These are phyloP conservation scores for Nesoenas mayeri DNA, from an alignment of 2,113 vertebrate genomes.

Conservation along the genomic window DNA sequence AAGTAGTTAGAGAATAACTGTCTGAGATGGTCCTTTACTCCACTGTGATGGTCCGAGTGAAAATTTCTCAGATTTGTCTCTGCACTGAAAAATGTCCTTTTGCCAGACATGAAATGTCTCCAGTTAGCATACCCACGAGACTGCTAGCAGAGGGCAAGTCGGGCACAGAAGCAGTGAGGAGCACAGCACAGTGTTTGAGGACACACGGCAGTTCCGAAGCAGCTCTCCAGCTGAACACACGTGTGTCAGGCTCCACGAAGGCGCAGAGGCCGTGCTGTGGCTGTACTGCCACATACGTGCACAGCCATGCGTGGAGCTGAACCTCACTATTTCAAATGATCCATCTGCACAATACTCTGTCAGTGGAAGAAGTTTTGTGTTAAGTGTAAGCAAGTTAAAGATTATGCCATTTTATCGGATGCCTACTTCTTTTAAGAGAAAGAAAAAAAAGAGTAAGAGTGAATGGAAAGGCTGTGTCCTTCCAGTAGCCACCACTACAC, in stretches of 20 bases:
- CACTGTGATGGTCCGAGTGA: neutral
- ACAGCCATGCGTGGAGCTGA: neutral
- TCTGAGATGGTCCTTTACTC: neutral
- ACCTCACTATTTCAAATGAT: neutral
- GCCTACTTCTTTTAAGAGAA: neutral
- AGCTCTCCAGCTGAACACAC: neutral
- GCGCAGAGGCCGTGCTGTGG: neutral
- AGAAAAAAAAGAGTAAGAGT: neutral
- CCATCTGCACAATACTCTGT: neutral
- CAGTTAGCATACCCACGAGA: neutral
- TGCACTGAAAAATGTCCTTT: neutral
- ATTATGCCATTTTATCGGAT: neutral
- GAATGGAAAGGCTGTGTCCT: neutral
- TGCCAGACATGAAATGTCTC: neutral
- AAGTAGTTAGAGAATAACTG: neutral
- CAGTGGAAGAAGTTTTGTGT: neutral
- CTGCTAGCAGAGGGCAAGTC: accelerated
- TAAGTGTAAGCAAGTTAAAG: neutral
- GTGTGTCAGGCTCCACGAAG: neutral
- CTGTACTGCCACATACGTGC: neutral
- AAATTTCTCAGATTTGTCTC: neutral
- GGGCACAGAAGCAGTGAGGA: neutral
- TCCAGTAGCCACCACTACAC: neutral
- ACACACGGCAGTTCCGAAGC: neutral
- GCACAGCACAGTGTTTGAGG: neutral